phyloP scores from a whole-genome alignment of 2,113 vertebrate species.

The Callochromis pleurospilus region DNA sequence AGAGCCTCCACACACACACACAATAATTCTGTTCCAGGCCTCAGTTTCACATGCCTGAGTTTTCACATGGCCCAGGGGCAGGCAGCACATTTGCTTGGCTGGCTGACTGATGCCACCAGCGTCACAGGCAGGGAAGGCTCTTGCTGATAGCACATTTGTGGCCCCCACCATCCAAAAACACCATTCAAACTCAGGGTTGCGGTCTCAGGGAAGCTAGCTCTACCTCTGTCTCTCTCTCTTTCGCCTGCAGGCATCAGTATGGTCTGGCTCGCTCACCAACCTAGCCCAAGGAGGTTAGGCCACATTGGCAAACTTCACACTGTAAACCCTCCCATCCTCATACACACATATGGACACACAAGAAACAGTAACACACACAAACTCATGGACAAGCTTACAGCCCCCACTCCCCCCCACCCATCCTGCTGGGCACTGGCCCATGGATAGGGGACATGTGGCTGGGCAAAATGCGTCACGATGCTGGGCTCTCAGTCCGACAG shows the following conservation, averaged over 20 bases:
- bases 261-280: constrained; percentile 43
- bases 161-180: background rate
- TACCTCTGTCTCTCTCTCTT: constrained; percentile 11
- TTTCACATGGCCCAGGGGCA: constrained; percentile 6
- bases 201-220: background rate
- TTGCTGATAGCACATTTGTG: constrained; percentile 6
- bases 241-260: constrained; percentile 50
- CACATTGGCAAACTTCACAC: constrained; percentile 26
- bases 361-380: constrained; percentile 9
- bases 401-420: background rate
- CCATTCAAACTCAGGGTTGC: background rate
- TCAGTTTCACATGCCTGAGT: background rate
- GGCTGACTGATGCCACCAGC: constrained; percentile 34
- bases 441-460: constrained; percentile 62
- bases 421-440: constrained; percentile 46
- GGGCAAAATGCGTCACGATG: constrained; percentile 67
- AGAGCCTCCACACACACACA: background rate
- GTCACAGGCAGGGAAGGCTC: constrained; percentile 13
- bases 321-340: constrained; percentile 4
- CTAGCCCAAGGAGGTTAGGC: constrained; percentile 38
- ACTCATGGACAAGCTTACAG: constrained; percentile 1
- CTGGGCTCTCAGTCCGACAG: constrained; percentile 51
- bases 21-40: background rate
- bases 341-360: constrained; percentile 39
- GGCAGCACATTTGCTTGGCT: constrained; percentile 50